Base-by-base conservation (phyloP, 1,140 invertebrate species). In the Melipona quadrifasciata region DNA sequence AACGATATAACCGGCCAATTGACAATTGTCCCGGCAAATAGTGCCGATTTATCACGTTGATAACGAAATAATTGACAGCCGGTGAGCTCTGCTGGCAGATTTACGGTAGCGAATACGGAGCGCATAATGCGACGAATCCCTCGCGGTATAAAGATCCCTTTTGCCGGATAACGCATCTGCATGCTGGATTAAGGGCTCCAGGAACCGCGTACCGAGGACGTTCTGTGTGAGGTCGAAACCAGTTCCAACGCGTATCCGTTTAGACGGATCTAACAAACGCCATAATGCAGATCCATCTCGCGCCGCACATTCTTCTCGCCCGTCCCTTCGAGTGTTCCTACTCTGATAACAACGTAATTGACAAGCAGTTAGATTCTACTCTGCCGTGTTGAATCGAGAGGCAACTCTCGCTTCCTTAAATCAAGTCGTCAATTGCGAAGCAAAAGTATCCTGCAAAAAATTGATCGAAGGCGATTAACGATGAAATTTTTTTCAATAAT, bases 11-110 rank as follows among this genome's bases (percentile, higher is more conserved):
- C 24, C 51, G 39, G 68, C 57, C 77, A 80, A 84, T 72, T 73
- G 78, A 80, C 83, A 79, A 84, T 84, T 80, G 83, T 84, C 67
- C 67, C 24, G 21, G 57, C 24, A 67, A 55, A 71, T 75, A 84
- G 58, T 27, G 83, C 39, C 74, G 83, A 84, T 84, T 84, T 71
- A 80, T 80, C 77, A 61, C 70, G 53, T 34, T 80, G 83, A 84
- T 84, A 84, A 84, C 51, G 83, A 80, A 84, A 84, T 84, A 84
- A 84, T 84, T 84, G 83, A 84, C 83, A 84, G 72, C 19, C 57
- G 55, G 53, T 17, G n/a, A 67, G 47, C 68, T 55, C 67, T 61
- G 21, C 47, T 84, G 78, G 83, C 83, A 80, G 83, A 84, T 80
- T 84, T 84, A 84, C 78, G 83, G 70, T 80, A 74, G 83, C 58